phyloP scores from a whole-genome alignment of 2,113 vertebrate genomes.

The Megaleporinus macrocephalus region DNA sequence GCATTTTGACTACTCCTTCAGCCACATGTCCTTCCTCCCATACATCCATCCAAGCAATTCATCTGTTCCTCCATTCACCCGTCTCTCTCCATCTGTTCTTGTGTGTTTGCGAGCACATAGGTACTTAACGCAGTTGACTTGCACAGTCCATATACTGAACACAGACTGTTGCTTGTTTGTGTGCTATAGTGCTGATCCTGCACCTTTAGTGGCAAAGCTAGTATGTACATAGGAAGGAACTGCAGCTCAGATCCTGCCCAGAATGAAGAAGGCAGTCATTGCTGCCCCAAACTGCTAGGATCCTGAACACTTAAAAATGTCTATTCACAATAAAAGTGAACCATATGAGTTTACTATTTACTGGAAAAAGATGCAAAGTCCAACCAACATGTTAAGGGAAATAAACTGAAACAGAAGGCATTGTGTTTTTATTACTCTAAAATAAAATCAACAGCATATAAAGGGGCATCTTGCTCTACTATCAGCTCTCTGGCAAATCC shows the following conservation, averaged over 20 bases:
- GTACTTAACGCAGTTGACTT: constrained; percentile 15
- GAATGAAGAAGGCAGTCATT: no score
- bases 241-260: no score
- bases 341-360: no score
- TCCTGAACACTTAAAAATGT: neutral
- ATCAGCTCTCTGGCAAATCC: no score
- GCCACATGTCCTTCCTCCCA: neutral
- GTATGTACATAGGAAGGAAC: neutral
- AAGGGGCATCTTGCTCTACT: no score
- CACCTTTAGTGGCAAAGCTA: neutral
- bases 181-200: constrained; percentile 9
- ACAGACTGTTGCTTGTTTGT: constrained; percentile 21
- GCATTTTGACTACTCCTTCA: neutral
- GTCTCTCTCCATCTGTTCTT: constrained; percentile 2
- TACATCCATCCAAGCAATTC: neutral
- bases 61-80: constrained; percentile 13
- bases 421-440: no score
- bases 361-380: no score
- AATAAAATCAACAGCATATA: no score
- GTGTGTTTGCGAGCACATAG: constrained; percentile 1
- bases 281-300: neutral
- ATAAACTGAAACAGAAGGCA: no score
- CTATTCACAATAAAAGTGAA: no score
- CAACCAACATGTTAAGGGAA: no score
- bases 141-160: constrained; percentile 6